Conservation (phyloP, 2,888 invertebrate species). For the Gymnocheta viridis region DNA sequence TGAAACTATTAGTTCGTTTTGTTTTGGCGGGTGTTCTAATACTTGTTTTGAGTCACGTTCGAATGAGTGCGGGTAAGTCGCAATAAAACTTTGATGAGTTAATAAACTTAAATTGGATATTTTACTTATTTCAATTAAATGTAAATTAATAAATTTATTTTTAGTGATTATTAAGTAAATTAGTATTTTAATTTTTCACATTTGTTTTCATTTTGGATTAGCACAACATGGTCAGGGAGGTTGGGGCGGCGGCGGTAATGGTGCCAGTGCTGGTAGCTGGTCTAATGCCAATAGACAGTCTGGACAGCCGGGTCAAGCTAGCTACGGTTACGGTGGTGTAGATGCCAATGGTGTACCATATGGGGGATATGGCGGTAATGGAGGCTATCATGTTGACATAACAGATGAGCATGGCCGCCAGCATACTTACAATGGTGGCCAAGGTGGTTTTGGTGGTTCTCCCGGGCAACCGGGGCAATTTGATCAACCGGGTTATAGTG, state of each 20-base stretch:
- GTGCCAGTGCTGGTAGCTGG: constrained; percentile 34
- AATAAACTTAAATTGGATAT: constrained; percentile 13
- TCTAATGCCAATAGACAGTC: constrained; percentile 43
- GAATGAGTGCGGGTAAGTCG: constrained; percentile 65
- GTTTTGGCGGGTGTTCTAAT: constrained; percentile 36
- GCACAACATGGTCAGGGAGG: constrained; percentile 61
- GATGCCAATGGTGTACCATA: constrained; percentile 62
- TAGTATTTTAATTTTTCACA: not conserved
- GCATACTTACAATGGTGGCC: constrained; percentile 46
- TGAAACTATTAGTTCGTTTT: constrained; percentile 21
- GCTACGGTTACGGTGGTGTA: constrained; percentile 60
- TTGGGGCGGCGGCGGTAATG: constrained; percentile 37
- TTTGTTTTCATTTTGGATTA: not conserved
- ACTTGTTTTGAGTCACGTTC: constrained; percentile 50
- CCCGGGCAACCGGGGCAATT: constrained; percentile 20
- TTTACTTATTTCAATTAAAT: not conserved
- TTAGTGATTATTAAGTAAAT: not conserved
- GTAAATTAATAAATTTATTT: not conserved
- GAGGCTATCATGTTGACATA: constrained; percentile 56
- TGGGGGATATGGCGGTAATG: constrained; percentile 62
- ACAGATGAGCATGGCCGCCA: constrained; percentile 47
- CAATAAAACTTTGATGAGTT: constrained; percentile 36
- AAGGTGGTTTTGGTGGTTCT: constrained; percentile 22
- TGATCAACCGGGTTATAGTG: constrained; percentile 19
- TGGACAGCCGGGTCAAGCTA: constrained; percentile 54